Evolutionary conservation across 2,888 invertebrate genomes (phyloP).

Genomic region (Cosmia trapezina): DNA sequence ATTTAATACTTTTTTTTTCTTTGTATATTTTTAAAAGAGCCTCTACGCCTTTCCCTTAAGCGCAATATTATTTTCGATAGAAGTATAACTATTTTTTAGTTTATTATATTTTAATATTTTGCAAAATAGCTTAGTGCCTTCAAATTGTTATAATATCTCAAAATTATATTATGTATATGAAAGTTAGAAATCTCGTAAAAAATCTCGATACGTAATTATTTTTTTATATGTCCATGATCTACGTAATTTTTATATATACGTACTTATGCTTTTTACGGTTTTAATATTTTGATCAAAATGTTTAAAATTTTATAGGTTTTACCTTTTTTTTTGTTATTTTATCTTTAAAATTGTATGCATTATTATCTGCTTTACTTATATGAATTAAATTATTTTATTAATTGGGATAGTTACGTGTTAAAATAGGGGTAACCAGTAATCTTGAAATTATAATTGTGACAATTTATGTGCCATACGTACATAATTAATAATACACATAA

Average conservation of each 20-base stretch:
- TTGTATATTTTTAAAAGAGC: neutral
- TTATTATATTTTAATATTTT: constrained; percentile 6
- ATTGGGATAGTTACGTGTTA: neutral
- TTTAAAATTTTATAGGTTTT: neutral
- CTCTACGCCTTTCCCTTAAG: constrained; percentile 14
- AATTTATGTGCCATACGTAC: constrained; percentile 42
- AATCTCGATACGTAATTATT: constrained; percentile 10
- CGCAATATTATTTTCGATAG: constrained; percentile 4
- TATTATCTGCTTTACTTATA: neutral
- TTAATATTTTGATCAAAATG: neutral
- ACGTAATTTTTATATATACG: neutral
- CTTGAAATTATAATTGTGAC: constrained; percentile 12
- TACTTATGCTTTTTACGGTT: neutral
- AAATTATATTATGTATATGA: neutral
- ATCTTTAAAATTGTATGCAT: neutral
- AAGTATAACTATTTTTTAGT: constrained; percentile 15
- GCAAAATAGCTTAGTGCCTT: constrained; percentile 41
- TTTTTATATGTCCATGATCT: constrained; percentile 5
- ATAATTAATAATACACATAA: constrained; percentile 16
- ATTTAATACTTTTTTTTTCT: neutral
- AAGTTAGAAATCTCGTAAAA: constrained; percentile 15
- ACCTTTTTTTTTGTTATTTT: neutral
- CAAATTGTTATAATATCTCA: constrained; percentile 23
- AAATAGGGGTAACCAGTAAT: constrained; percentile 6
- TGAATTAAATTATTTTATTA: neutral